Conservation (phyloP, 1,140 invertebrate species). For the Watersipora subatra region DNA sequence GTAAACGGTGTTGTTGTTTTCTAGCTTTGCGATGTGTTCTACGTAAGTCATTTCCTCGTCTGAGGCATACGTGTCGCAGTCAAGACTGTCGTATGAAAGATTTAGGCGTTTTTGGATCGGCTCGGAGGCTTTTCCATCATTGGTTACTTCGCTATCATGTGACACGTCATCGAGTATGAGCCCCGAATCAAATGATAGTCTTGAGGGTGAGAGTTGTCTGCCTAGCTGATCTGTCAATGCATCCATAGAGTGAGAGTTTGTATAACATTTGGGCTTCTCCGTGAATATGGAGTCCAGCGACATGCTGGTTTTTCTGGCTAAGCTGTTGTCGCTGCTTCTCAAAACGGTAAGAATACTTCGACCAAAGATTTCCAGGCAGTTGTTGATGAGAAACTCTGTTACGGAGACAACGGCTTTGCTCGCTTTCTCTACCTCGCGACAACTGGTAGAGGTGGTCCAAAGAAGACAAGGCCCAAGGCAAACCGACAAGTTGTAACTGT, state of each 20-base stretch:
- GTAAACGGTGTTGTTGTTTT: neutral
- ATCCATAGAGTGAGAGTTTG: neutral
- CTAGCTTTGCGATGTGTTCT: too few relatives aligned
- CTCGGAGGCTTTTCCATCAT: neutral
- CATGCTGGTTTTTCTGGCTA: neutral
- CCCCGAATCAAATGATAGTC: neutral
- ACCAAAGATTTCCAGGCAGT: neutral
- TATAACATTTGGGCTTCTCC: neutral
- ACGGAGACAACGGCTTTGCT: neutral
- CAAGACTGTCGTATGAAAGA: neutral
- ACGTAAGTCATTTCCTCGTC: too few relatives aligned
- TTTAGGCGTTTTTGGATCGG: neutral
- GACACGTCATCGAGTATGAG: neutral
- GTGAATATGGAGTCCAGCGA: neutral
- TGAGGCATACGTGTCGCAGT: neutral
- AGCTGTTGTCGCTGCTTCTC: neutral
- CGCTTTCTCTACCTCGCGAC: neutral
- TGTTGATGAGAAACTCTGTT: neutral
- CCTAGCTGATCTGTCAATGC: neutral
- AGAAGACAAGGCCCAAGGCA: neutral
- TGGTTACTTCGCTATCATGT: neutral
- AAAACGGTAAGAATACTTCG: neutral
- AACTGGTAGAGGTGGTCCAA: neutral
- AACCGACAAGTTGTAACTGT: neutral
- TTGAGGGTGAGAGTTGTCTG: neutral